Percentiles rank a stretch among this genome's conserved stretches.
Evolutionary conservation across 2,113 vertebrate genomes (phyloP).

Genomic region (Crotalus viridis): DNA sequence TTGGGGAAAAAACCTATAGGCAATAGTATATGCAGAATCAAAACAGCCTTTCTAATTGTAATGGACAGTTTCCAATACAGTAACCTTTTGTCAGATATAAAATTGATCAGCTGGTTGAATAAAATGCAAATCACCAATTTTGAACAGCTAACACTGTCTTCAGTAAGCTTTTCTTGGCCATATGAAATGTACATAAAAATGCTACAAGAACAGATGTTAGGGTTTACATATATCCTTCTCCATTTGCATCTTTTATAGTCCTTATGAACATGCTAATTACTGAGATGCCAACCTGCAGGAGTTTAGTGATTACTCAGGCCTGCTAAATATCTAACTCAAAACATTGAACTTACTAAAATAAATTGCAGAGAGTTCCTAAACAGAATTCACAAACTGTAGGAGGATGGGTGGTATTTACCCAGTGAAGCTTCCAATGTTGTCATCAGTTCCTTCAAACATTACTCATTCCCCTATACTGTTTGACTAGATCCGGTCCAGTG

Average conservation of each 20-base stretch:
- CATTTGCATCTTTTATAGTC: conserved; percentile 6
- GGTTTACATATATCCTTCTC: background rate
- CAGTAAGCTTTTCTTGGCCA: background rate
- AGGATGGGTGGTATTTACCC: background rate
- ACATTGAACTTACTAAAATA: conserved; percentile 3
- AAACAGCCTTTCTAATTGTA: background rate
- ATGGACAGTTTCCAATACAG: background rate
- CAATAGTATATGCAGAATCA: background rate
- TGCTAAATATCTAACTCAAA: conserved; percentile 22
- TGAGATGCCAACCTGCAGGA: background rate
- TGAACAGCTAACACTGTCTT: background rate
- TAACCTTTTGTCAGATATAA: background rate
- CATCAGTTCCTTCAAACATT: background rate
- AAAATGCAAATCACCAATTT: background rate
- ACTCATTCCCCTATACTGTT: background rate
- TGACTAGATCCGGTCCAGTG: background rate
- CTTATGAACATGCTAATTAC: background rate
- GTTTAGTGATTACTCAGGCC: conserved; percentile 19
- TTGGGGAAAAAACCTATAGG: background rate
- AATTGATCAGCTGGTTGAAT: background rate
- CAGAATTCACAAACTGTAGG: background rate
- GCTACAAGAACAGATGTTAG: background rate
- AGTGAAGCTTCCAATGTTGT: background rate
- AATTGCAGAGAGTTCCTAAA: background rate
- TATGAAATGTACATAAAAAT: conserved; percentile 10